Percentiles rank a stretch among this genome's conserved stretches.
Evolutionary conservation across 2,113 vertebrate genomes (phyloP).

Genomic region (Actinemys pallida): DNA sequence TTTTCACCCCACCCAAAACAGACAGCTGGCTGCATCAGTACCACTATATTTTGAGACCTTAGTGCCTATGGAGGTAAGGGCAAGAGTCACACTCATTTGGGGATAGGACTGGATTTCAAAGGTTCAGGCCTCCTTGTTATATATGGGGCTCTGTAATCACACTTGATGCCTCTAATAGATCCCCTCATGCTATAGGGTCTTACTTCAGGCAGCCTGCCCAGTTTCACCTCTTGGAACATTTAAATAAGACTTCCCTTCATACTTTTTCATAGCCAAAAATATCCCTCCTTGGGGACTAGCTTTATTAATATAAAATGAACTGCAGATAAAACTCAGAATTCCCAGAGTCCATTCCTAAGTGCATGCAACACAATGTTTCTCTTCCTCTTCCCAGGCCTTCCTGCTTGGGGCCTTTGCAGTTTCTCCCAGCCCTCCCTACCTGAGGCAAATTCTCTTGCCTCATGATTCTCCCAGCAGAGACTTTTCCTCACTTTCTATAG

Average conservation of each 20-base stretch:
- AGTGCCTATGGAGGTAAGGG: background rate
- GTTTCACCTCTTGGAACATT: too few relatives aligned
- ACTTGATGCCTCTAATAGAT: too few relatives aligned
- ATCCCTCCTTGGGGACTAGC: too few relatives aligned
- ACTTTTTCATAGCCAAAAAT: too few relatives aligned
- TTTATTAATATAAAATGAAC: too few relatives aligned
- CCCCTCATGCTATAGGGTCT: too few relatives aligned
- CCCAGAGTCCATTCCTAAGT: too few relatives aligned
- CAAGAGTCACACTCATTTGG: background rate
- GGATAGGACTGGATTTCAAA: background rate
- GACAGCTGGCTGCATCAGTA: background rate
- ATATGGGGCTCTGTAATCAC: too few relatives aligned
- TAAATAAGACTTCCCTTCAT: too few relatives aligned
- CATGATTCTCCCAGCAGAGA: background rate
- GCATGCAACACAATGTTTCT: background rate
- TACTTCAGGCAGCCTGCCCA: too few relatives aligned
- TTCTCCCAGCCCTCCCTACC: background rate
- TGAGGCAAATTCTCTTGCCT: background rate
- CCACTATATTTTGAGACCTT: background rate
- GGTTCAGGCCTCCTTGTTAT: too few relatives aligned
- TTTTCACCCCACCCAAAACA: background rate
- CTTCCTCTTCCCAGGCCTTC: background rate
- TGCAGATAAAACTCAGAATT: too few relatives aligned
- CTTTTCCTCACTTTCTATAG: background rate
- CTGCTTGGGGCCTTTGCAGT: background rate